These are phyloP conservation scores for Tachysurus fulvidraco DNA, from an alignment of 2,113 vertebrate genomes.

Conservation along the genomic window DNA sequence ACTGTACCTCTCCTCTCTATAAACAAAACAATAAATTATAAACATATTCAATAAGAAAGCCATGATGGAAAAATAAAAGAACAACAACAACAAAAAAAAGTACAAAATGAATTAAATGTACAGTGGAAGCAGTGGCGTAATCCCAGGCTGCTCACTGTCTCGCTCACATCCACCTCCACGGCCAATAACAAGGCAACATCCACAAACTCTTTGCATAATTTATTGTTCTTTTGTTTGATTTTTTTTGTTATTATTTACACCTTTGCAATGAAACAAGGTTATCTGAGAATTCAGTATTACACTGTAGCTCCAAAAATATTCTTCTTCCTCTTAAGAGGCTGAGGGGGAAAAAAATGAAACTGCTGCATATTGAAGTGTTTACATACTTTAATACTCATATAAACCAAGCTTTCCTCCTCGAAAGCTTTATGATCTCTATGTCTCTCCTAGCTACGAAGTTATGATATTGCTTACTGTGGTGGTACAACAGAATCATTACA, in stretches of 20 bases:
- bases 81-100: constrained; percentile 27
- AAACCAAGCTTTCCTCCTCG: constrained; percentile 51
- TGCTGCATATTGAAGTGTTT: constrained; percentile 69
- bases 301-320: constrained; percentile 99
- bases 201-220: constrained; percentile 98
- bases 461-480: constrained; percentile 98
- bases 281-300: constrained; percentile 96
- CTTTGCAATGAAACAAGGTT: constrained; percentile 99
- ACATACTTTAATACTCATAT: constrained; percentile 82
- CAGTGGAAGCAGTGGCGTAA: constrained; percentile 48
- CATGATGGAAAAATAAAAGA: constrained; percentile 35
- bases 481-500: constrained; percentile 92
- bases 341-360: constrained; percentile 58
- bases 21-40: constrained; percentile 45
- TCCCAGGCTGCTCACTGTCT: constrained; percentile 40
- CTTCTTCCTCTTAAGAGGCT: constrained; percentile 71
- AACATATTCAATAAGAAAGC: constrained; percentile 45
- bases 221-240: constrained; percentile 83
- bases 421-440: constrained; percentile 47
- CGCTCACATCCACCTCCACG: constrained; percentile 37
- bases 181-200: constrained; percentile 73
- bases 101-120: constrained; percentile 54
- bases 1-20: constrained; percentile 47
- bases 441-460: constrained; percentile 84
- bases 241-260: constrained; percentile 97